Evolutionary conservation across 2,797 vertebrate species (phyloP).

Genomic region (Myioborus melanocephalus): DNA sequence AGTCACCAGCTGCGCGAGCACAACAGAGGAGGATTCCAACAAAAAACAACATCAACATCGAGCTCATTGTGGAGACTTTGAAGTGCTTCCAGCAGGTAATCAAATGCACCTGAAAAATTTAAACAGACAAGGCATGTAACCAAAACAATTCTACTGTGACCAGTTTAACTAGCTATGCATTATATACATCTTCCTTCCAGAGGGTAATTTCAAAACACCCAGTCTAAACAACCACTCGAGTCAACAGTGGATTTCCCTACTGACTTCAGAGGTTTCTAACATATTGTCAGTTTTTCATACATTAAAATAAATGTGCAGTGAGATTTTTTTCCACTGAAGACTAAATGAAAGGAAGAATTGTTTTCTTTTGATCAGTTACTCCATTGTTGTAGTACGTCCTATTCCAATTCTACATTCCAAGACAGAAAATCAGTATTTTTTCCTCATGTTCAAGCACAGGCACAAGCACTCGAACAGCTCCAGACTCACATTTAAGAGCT

Average conservation of each 20-base stretch:
- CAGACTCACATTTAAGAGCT: not conserved
- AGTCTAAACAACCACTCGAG: not conserved
- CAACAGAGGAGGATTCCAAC: slow-evolving; percentile 35
- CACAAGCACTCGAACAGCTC: not conserved
- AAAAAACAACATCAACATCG: not conserved
- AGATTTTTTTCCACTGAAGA: not conserved
- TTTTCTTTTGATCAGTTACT: not conserved
- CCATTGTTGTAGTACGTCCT: not conserved
- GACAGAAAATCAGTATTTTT: not conserved
- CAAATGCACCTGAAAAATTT: slow-evolving; percentile 50
- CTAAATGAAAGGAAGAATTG: not conserved
- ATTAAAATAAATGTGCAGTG: not conserved
- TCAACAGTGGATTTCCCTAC: not conserved
- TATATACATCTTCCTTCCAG: not conserved
- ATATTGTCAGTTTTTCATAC: not conserved
- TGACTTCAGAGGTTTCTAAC: not conserved
- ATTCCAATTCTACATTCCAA: not conserved
- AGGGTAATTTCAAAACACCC: not conserved
- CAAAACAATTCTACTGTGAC: not conserved
- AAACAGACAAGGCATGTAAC: not conserved
- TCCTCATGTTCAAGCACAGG: not conserved
- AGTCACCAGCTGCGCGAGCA: not conserved
- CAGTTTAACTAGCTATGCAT: not conserved
- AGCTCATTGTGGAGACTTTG: slow-evolving; percentile 51
- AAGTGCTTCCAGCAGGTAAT: not conserved